Base-by-base conservation (phyloP, 30 jellyfish, hydroid and myxozoan species). In the Morbakka virulenta region DNA sequence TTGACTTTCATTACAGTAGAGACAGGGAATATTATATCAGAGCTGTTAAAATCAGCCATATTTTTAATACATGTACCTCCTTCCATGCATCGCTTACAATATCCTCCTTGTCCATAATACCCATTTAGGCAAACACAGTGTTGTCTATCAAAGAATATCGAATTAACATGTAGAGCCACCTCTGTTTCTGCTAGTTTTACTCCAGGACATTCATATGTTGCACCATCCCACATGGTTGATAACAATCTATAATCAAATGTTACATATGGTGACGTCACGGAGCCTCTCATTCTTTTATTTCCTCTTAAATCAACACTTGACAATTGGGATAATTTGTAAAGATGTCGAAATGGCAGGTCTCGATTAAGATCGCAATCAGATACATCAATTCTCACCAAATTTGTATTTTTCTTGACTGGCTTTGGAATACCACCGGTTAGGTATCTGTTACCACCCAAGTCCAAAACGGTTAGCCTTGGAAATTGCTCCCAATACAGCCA, bases 61-160 rank as follows among this genome's bases (percentile, higher is more conserved):
- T 32, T 3, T 25, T 20, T 22, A 57, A 29, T 22, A 67, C 95
- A 83, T 0, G 9, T 49, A 20, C 83, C 95, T n/a, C 95, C 95
- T 20, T n/a, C 17, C 70, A 83, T 61, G 57, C 95, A 83, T 22
- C 36, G 30, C 50, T 28, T 31, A 57, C 95, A 83, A 66, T 47
- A 63, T 33, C 95, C 95, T n/a, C 95, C 87, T 6, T 35, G 76
- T 14, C 95, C 95, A 61, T 62, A 83, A 35, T 29, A 63, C 3
- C 82, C 85, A 33, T n/a, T 64, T 23, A 36, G 69, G 32, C 95
- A 83, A 21, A 52, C 50, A 71, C 95, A 83, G 47, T 61, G 50
- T 28, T 64, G 29, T 27, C 87, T 71, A 57, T 64, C 87, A 69
- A 69, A 83, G 48, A 71, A 83, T 6, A 78, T 35, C 25, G 95